Percentiles rank a stretch among this genome's conserved stretches.
Evolutionary conservation across 2,797 vertebrate genomes (phyloP).

Genomic region (Chlorospingus flavigularis): DNA sequence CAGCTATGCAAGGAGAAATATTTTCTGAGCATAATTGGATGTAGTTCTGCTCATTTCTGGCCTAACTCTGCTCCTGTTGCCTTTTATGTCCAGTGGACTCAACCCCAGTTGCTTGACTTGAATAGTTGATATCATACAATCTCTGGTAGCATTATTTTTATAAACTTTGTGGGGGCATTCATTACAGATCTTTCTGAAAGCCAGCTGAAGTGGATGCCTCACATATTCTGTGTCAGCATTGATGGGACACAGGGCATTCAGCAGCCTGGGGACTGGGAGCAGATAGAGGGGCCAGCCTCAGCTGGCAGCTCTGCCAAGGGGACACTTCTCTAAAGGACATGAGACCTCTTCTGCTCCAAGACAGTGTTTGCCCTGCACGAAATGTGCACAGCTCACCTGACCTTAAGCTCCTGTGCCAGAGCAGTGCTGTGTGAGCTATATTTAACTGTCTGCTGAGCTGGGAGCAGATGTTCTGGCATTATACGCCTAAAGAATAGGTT

Average conservation of each 20-base stretch:
- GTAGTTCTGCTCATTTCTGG: background rate
- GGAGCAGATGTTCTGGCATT: conserved; percentile 30
- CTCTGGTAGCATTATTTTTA: background rate
- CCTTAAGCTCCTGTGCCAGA: conserved; percentile 43
- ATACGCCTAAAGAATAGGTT: conserved; percentile 3
- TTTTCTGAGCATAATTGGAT: background rate
- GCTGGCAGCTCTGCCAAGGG: background rate
- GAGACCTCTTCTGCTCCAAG: background rate
- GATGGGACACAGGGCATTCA: background rate
- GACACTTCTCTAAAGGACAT: background rate
- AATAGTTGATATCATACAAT: background rate
- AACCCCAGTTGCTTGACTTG: background rate
- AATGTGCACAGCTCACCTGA: conserved; percentile 50
- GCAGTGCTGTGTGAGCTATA: conserved; percentile 23
- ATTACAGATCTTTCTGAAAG: background rate
- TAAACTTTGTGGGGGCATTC: background rate
- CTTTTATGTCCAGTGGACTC: conserved; percentile 21
- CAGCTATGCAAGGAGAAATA: background rate
- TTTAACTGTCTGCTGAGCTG: conserved; percentile 49
- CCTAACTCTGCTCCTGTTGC: background rate
- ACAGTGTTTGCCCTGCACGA: background rate
- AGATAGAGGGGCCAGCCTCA: background rate
- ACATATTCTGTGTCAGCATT: background rate
- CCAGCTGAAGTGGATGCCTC: background rate
- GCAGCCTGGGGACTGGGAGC: background rate